phyloP scores from a whole-genome alignment of 2,113 vertebrate species.

The Pimephales promelas region DNA sequence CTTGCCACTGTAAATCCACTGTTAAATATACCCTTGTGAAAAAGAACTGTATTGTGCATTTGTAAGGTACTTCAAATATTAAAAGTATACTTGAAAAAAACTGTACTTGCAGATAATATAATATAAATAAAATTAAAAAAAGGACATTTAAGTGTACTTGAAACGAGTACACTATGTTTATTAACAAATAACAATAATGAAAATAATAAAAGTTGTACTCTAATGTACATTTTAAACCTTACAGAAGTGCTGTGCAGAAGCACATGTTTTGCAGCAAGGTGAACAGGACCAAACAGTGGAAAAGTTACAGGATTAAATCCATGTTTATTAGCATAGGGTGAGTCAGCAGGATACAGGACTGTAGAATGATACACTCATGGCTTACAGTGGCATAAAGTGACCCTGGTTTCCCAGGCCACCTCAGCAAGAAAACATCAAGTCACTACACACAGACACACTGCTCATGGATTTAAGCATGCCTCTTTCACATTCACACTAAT shows the following conservation, averaged over 20 bases:
- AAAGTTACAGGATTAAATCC: constrained; percentile 28
- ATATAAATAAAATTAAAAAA: no score
- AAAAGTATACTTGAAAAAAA: neutral
- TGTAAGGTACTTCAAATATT: neutral
- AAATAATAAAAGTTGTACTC: neutral
- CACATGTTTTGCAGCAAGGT: neutral
- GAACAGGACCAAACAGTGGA: neutral
- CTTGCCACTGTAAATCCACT: neutral
- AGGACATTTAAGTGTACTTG: no score
- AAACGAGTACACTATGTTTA: no score
- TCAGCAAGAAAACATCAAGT: constrained; percentile 48
- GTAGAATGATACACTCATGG: constrained; percentile 55
- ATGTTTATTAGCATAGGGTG: constrained; percentile 58
- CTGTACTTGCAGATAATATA: neutral
- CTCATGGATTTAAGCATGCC: constrained; percentile 73
- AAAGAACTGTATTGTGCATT: neutral
- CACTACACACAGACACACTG: constrained; percentile 61
- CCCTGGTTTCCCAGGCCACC: constrained; percentile 39
- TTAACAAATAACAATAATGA: no score
- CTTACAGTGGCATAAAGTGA: constrained; percentile 51
- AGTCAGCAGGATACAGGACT: constrained; percentile 46
- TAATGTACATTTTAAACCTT: neutral
- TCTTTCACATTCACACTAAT: constrained; percentile 69
- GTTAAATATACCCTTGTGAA: neutral
- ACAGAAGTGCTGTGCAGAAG: neutral